These are phyloP conservation scores for Sebastes nivosus DNA, from an alignment of 2,797 vertebrate genomes.

Conservation along the genomic window DNA sequence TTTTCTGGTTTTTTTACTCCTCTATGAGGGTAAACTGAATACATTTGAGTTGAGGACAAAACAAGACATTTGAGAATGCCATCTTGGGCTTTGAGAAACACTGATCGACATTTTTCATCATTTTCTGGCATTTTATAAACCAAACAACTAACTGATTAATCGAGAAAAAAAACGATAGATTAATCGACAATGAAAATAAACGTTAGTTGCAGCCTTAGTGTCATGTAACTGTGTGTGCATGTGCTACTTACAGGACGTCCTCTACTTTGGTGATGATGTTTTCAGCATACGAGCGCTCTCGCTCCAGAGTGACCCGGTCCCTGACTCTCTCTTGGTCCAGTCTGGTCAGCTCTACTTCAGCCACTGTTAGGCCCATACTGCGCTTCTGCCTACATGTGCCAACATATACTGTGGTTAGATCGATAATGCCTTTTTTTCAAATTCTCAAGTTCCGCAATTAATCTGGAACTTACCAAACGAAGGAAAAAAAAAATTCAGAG, in stretches of 20 bases:
- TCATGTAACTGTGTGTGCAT: background rate
- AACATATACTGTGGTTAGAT: background rate
- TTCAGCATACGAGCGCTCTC: slow-evolving; percentile 91
- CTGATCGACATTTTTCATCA: too few relatives aligned
- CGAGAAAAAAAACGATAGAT: accelerated
- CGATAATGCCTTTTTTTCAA: background rate
- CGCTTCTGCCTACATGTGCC: slow-evolving; percentile 90
- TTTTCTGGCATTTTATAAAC: too few relatives aligned
- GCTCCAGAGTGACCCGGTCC: slow-evolving; percentile 87
- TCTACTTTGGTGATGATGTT: slow-evolving; percentile 94
- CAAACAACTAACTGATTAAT: too few relatives aligned
- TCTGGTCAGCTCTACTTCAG: slow-evolving; percentile 88
- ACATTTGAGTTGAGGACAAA: too few relatives aligned
- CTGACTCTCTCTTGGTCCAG: slow-evolving; percentile 89
- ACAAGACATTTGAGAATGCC: too few relatives aligned
- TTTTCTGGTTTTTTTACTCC: too few relatives aligned
- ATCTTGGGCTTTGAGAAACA: too few relatives aligned
- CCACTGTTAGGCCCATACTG: slow-evolving; percentile 95
- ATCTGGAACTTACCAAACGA: background rate
- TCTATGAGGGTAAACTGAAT: too few relatives aligned
- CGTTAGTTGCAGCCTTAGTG: too few relatives aligned
- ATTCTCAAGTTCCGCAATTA: background rate
- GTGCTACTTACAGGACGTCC: slow-evolving; percentile 90
- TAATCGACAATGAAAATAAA: too few relatives aligned
- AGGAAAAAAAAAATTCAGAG: background rate